Evolutionary conservation across 2,888 invertebrate genomes (phyloP).

Genomic region (Acronicta leporina): DNA sequence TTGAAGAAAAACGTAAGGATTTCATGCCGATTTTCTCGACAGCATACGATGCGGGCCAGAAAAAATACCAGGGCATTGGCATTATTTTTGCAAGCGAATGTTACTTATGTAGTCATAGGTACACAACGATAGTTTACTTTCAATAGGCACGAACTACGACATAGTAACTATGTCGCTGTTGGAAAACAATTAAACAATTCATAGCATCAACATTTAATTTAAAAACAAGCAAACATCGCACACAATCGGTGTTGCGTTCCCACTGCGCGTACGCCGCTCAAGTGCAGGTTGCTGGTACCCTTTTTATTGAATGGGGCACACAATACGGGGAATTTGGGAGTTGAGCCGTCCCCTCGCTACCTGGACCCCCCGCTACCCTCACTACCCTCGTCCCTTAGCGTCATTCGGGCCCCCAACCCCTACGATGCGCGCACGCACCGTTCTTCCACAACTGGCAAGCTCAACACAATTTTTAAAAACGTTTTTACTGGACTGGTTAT

Average conservation of each 20-base stretch:
- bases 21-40: no score
- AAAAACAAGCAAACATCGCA: constrained; percentile 64
- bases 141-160: constrained; percentile 31
- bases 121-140: constrained; percentile 40
- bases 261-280: constrained; percentile 60
- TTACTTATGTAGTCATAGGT: constrained; percentile 9
- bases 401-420: constrained; percentile 74
- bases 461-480: constrained; percentile 40
- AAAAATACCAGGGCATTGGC: no score
- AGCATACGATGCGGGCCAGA: no score
- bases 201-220: constrained; percentile 59
- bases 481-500: constrained; percentile 62
- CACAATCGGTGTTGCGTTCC: constrained; percentile 55
- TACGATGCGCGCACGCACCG: constrained; percentile 77
- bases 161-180: constrained; percentile 28
- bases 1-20: no score
- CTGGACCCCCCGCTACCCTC: constrained; percentile 63
- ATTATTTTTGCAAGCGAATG: constrained; percentile 15
- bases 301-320: constrained; percentile 66
- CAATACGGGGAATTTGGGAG: constrained; percentile 76
- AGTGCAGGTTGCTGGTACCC: constrained; percentile 60
- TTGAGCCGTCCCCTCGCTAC: constrained; percentile 75
- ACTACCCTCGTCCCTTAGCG: constrained; percentile 55
- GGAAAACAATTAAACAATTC: constrained; percentile 56
- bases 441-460: constrained; percentile 39